Evolutionary conservation across 2,797 vertebrate genomes (phyloP).

Genomic region (Malacoraja senta): DNA sequence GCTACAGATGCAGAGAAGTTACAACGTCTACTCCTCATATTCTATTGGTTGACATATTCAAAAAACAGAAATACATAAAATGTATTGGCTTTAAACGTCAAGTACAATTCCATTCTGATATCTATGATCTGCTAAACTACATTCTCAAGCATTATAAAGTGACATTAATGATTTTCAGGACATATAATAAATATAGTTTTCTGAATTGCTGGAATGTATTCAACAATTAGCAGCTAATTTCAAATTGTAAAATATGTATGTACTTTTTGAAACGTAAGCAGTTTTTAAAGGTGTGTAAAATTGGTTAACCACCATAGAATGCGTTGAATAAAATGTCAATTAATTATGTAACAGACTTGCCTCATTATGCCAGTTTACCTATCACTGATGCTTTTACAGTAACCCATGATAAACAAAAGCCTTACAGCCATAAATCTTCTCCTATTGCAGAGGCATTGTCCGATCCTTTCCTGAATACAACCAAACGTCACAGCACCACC

Average conservation of each 20-base stretch:
- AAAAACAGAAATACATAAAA: background rate
- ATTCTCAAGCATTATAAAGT: background rate
- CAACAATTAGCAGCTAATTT: background rate
- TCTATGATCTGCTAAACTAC: too few relatives aligned
- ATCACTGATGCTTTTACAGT: background rate
- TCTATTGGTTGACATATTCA: background rate
- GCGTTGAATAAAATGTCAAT: background rate
- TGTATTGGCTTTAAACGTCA: background rate
- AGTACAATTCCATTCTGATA: background rate
- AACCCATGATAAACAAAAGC: background rate
- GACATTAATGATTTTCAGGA: background rate
- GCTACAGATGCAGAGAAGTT: background rate
- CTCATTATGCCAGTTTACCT: conserved; percentile 13
- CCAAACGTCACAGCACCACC: conserved; percentile 60
- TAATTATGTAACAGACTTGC: background rate
- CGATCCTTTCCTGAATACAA: conserved; percentile 63
- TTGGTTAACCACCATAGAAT: background rate
- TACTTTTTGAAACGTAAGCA: background rate
- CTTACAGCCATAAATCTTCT: conserved; percentile 48
- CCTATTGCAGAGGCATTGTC: conserved; percentile 70
- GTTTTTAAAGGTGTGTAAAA: background rate
- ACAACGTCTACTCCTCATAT: background rate
- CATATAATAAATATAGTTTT: background rate
- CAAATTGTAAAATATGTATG: background rate
- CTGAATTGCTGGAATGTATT: background rate